phyloP scores from a whole-genome alignment of 2,113 vertebrate species.

The Brachionichthys hirsutus region DNA sequence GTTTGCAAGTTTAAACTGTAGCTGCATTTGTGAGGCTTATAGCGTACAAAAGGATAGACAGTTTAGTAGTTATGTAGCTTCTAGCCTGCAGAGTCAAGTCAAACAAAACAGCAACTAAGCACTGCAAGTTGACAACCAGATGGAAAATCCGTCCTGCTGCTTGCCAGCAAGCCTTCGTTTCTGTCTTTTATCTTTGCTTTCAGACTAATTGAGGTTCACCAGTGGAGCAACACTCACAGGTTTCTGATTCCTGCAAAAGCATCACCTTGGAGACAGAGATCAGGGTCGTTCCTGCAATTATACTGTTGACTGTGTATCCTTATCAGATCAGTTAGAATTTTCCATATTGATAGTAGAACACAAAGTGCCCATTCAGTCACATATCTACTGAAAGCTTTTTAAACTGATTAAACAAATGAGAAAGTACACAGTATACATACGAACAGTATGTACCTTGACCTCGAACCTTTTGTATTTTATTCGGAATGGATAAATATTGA shows the following conservation, averaged over 20 bases:
- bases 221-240: conserved; percentile 1
- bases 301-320: conserved; percentile 3
- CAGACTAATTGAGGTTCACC: not conserved
- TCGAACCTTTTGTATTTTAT: not conserved
- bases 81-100: not conserved
- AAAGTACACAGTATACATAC: not conserved
- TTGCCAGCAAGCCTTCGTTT: not conserved
- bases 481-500: not conserved
- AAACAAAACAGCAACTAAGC: not conserved
- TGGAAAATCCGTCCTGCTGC: not conserved
- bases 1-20: not conserved
- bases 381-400: not conserved
- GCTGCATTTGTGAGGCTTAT: not conserved
- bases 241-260: conserved; percentile 10
- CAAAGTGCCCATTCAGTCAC: not conserved
- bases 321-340: conserved; percentile 1
- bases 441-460: too few species aligned
- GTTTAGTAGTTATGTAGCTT: not conserved
- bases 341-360: not conserved
- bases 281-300: conserved; percentile 4
- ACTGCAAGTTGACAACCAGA: not conserved
- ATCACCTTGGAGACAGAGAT: conserved; percentile 8
- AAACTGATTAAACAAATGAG: not conserved
- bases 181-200: conserved; percentile 5
- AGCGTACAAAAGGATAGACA: not conserved